Evolutionary conservation across 2,797 vertebrate genomes (phyloP).

Genomic region (Diplodus sargus): DNA sequence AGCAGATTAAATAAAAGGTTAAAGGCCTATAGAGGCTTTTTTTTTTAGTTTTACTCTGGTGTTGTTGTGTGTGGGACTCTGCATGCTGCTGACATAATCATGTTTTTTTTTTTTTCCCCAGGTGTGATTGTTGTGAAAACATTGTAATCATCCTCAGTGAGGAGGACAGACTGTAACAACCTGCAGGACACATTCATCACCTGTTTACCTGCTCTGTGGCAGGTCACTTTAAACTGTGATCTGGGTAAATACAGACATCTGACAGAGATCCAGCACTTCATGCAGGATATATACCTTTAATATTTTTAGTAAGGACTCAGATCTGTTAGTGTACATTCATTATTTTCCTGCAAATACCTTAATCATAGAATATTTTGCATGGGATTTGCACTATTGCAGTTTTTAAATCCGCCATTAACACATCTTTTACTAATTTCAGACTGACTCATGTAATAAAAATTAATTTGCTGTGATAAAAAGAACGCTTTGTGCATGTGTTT

Average conservation of each 20-base stretch:
- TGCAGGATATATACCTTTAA: not conserved
- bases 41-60: not conserved
- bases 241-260: conserved; percentile 2
- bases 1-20: not conserved
- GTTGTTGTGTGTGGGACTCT: conserved; percentile 28
- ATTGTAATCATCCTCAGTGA: conserved; percentile 61
- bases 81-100: conserved; percentile 70
- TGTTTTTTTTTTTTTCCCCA: conserved; percentile 56
- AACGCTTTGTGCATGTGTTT: not conserved
- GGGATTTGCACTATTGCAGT: not conserved
- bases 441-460: not conserved
- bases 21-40: not conserved
- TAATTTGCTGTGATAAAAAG: not conserved
- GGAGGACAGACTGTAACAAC: conserved; percentile 59
- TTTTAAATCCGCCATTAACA: not conserved
- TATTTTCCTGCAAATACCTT: not conserved
- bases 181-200: conserved; percentile 45
- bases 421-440: not conserved
- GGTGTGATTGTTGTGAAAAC: conserved; percentile 80
- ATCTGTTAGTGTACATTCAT: not conserved
- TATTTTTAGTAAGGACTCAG: not conserved
- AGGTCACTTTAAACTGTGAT: not conserved
- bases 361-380: not conserved
- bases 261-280: conserved; percentile 3
- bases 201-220: conserved; percentile 9